Percentiles rank a stretch among this genome's conserved stretches.
Evolutionary conservation across 2,888 invertebrate species (phyloP).

Genomic region (Erebia ligea): DNA sequence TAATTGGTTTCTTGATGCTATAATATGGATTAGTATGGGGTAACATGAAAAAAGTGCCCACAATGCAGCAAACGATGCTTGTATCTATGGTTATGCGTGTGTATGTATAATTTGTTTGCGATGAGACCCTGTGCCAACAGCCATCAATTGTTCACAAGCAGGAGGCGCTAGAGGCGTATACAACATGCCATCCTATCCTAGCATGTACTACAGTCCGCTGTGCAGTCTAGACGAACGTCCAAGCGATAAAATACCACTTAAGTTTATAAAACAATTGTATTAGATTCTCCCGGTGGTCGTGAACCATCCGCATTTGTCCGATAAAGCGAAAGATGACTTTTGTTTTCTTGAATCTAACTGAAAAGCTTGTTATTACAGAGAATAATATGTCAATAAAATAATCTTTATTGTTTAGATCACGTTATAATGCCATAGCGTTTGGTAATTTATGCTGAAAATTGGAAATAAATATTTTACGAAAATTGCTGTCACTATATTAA

Average conservation of each 20-base stretch:
- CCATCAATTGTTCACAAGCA: constrained; percentile 24
- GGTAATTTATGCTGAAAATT: too few species aligned
- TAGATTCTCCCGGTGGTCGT: constrained; percentile 28
- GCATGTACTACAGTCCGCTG: constrained; percentile 49
- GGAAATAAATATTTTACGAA: too few species aligned
- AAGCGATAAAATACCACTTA: constrained; percentile 54
- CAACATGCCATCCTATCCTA: constrained; percentile 47
- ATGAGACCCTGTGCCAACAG: constrained; percentile 24
- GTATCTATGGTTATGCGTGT: constrained; percentile 5
- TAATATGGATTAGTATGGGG: too few species aligned
- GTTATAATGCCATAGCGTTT: too few species aligned
- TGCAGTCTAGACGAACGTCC: constrained; percentile 54
- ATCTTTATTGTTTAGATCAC: too few species aligned
- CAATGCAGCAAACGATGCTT: neutral
- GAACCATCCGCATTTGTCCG: constrained; percentile 34
- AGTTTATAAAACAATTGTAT: constrained; percentile 64
- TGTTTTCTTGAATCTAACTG: constrained; percentile 13
- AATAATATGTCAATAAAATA: neutral
- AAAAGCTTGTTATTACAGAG: neutral
- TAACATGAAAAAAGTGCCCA: too few species aligned
- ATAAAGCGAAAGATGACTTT: constrained; percentile 29
- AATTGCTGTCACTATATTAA: too few species aligned
- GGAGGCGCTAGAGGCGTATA: constrained; percentile 23
- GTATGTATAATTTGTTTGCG: constrained; percentile 16
- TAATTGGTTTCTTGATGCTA: too few species aligned